Conservation (phyloP, 2,113 vertebrate genomes). For the Numida meleagris region DNA sequence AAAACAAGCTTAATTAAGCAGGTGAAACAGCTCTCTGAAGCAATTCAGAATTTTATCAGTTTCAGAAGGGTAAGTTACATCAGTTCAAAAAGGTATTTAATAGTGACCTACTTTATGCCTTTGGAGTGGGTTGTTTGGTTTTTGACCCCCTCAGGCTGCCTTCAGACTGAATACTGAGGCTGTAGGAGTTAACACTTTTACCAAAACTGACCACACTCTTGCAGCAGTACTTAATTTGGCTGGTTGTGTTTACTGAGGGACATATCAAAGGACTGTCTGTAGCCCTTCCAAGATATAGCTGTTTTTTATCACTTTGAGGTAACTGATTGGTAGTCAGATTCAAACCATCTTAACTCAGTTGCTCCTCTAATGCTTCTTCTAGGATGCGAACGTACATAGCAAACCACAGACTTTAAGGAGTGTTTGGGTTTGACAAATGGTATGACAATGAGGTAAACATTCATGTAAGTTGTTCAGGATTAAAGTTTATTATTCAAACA, state of each 20-base stretch:
- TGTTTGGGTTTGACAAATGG: neutral
- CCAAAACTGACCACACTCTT: neutral
- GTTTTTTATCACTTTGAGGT: conserved; percentile 8
- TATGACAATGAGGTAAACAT: neutral
- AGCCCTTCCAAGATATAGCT: neutral
- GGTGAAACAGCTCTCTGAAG: neutral
- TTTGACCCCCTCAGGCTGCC: neutral
- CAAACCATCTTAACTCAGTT: neutral
- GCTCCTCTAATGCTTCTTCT: neutral
- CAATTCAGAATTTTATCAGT: neutral
- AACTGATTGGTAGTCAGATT: conserved; percentile 27
- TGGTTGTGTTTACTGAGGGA: conserved; percentile 26
- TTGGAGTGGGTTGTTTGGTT: neutral
- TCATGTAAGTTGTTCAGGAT: neutral
- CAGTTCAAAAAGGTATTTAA: neutral
- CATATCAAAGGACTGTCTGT: conserved; percentile 6
- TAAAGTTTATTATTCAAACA: neutral
- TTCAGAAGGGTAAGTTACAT: neutral
- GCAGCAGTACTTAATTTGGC: neutral
- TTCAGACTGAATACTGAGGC: neutral
- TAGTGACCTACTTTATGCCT: conserved; percentile 22
- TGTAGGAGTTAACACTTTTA: neutral
- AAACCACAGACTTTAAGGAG: neutral
- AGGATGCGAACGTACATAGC: neutral
- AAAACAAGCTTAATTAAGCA: neutral